phyloP scores from a whole-genome alignment of 2,888 invertebrate genomes.

The Hydriomena furcata region DNA sequence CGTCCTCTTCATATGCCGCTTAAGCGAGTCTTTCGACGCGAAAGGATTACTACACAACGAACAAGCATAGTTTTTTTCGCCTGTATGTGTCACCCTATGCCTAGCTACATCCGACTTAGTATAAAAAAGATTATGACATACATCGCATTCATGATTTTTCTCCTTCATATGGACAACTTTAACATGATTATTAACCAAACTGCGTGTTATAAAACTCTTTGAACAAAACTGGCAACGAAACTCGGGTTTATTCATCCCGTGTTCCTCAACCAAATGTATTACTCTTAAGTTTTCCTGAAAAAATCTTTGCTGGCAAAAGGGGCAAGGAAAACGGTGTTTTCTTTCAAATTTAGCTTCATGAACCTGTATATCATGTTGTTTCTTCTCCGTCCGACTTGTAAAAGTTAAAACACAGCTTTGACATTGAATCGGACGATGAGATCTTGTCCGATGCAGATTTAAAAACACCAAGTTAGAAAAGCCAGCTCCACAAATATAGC shows the following conservation, averaged over 20 bases:
- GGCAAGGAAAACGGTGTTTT: conserved; percentile 59
- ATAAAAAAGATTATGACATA: conserved; percentile 67
- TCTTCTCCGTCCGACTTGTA: conserved; percentile 38
- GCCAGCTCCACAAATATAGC: conserved; percentile 67
- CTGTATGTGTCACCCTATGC: conserved; percentile 65
- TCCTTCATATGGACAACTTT: conserved; percentile 70
- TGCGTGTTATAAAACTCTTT: conserved; percentile 64
- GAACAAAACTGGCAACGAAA: conserved; percentile 57
- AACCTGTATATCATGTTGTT: conserved; percentile 34
- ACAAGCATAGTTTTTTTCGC: conserved; percentile 63
- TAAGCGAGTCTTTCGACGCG: conserved; percentile 65
- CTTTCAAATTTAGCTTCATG: conserved; percentile 46
- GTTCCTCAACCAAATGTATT: conserved; percentile 52
- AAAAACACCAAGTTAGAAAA: conserved; percentile 67
- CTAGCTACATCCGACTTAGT: conserved; percentile 62
- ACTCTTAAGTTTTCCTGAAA: conserved; percentile 58
- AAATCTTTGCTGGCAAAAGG: conserved; percentile 58
- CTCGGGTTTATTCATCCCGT: conserved; percentile 59
- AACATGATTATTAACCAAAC: conserved; percentile 66
- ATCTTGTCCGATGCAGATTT: conserved; percentile 62
- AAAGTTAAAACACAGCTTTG: conserved; percentile 54
- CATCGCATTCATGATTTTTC: conserved; percentile 62
- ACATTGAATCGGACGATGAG: conserved; percentile 55
- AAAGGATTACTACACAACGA: conserved; percentile 56
- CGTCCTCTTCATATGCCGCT: conserved; percentile 62